A percentile compares a stretch with the other conserved stretches of the same genome.
These are phyloP conservation scores for Mus spretus DNA, from an alignment of 2,797 vertebrate genomes.

Conservation along the genomic window DNA sequence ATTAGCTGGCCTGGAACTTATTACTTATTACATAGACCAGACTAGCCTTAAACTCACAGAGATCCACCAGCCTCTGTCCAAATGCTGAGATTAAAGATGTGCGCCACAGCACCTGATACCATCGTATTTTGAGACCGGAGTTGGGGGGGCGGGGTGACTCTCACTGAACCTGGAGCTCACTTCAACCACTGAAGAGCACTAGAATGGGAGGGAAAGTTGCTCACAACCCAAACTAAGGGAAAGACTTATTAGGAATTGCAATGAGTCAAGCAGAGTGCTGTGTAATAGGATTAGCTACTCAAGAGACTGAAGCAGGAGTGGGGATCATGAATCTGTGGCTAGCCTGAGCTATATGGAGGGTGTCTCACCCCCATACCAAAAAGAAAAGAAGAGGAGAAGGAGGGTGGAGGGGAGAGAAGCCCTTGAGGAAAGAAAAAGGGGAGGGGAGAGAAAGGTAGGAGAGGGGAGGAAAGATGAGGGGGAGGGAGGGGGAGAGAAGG, in stretches of 20 bases:
- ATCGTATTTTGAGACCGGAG: background rate
- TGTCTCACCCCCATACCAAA: background rate
- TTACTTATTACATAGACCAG: background rate
- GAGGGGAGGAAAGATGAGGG: no score
- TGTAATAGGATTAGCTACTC: background rate
- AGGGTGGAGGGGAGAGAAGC: background rate
- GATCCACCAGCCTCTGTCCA: background rate
- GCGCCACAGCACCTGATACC: background rate
- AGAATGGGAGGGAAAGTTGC: background rate
- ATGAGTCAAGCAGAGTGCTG: background rate
- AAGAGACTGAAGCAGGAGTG: background rate
- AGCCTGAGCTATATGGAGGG: background rate
- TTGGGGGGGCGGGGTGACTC: background rate
- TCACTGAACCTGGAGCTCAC: background rate
- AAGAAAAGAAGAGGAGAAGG: background rate
- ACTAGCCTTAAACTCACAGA: background rate
- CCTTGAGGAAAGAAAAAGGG: no score
- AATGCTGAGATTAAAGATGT: background rate
- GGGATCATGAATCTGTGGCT: background rate
- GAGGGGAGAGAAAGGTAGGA: no score
- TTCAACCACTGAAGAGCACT: background rate
- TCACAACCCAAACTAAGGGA: background rate
- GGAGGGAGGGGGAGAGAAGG: no score
- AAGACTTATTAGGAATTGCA: background rate
- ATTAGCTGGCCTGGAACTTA: background rate